phyloP scores from a whole-genome alignment of 2,113 vertebrate genomes.

The Hiodon tergisus region DNA sequence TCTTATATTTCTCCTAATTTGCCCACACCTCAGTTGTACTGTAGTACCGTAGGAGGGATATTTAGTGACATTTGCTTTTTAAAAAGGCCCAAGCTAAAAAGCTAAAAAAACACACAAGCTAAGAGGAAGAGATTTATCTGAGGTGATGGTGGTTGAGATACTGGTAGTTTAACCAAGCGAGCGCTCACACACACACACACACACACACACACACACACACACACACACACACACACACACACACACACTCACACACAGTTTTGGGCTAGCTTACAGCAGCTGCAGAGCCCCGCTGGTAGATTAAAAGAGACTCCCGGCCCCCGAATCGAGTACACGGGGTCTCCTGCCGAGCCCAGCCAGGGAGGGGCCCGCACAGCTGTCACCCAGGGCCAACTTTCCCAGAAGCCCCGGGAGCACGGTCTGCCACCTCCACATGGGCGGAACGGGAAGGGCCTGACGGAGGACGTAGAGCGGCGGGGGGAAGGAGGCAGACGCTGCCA shows the following conservation, averaged over 20 bases:
- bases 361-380: constrained; percentile 84
- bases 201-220: neutral
- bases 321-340: constrained; percentile 83
- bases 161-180: neutral
- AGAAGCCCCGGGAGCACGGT: constrained; percentile 66
- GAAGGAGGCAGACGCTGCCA: neutral
- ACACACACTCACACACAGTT: neutral
- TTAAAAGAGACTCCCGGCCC: constrained; percentile 88
- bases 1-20: no score
- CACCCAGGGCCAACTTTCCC: constrained; percentile 82
- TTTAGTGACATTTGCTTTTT: no score
- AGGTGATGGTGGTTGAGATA: neutral
- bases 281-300: constrained; percentile 83
- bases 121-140: no score
- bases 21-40: no score
- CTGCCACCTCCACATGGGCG: constrained; percentile 52
- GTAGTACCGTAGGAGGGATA: no score
- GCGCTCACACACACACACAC: neutral
- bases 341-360: constrained; percentile 72
- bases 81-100: no score
- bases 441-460: neutral
- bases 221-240: neutral
- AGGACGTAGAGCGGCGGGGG: no score
- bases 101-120: no score
- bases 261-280: constrained; percentile 82